Evolutionary conservation across 1,140 invertebrate species (phyloP).

Genomic region (Chymomyza costata): DNA sequence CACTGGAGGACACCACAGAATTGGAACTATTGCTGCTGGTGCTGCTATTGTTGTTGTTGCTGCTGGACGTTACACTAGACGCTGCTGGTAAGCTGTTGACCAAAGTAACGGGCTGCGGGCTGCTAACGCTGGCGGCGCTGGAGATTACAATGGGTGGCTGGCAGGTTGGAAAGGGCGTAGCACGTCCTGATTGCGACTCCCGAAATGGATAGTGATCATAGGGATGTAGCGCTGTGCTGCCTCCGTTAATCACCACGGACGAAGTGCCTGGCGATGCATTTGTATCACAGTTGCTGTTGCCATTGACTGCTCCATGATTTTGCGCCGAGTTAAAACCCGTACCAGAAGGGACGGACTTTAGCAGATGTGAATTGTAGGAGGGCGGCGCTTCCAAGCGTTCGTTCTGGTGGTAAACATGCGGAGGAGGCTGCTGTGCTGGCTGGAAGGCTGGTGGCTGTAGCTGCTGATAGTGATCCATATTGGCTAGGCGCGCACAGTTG

Average conservation of each 20-base stretch:
- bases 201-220: conserved; percentile 77
- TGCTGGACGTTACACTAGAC: conserved; percentile 28
- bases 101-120: too few species aligned
- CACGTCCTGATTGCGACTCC: conserved; percentile 77
- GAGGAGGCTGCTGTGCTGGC: conserved; percentile 31
- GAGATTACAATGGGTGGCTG: conserved; percentile 28
- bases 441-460: conserved; percentile 40
- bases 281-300: conserved; percentile 30
- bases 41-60: conserved; percentile 18
- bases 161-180: conserved; percentile 79
- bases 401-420: conserved; percentile 26
- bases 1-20: too few species aligned
- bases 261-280: not conserved
- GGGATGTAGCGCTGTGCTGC: conserved; percentile 69
- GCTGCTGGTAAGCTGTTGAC: too few species aligned
- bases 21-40: conserved; percentile 7
- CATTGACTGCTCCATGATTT: not conserved
- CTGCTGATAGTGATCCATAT: conserved; percentile 69
- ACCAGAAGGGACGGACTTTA: not conserved
- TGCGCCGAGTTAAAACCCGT: not conserved
- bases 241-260: too few species aligned
- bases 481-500: conserved; percentile 63
- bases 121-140: conserved; percentile 29
- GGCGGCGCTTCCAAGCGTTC: conserved; percentile 63
- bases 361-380: conserved; percentile 12